These are phyloP conservation scores for Ascidia mentula DNA, from an alignment of 23 tunicate genomes.

Conservation along the genomic window DNA sequence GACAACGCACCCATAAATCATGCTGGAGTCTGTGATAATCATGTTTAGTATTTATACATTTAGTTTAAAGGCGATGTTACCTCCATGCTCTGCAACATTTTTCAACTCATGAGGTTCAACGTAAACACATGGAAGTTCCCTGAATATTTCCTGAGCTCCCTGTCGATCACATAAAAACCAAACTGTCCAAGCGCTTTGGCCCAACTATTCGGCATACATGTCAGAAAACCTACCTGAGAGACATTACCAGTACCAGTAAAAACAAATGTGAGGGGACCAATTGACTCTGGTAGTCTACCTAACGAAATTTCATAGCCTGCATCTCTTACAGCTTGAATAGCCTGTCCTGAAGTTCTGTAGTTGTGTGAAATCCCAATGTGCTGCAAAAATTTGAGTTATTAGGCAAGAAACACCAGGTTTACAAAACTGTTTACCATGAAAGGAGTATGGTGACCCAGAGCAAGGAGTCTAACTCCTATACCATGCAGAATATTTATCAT, in stretches of 20 bases:
- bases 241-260: conserved; percentile 98
- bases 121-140: conserved; percentile 78
- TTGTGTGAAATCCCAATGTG: conserved; percentile 97
- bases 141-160: conserved; percentile 96
- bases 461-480: conserved; percentile 82
- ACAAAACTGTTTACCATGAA: conserved; percentile 68
- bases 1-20: conserved; percentile 90
- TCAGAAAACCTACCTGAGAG: conserved; percentile 59
- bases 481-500: conserved; percentile 94
- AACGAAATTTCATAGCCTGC: conserved; percentile 94
- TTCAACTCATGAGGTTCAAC: conserved; percentile 93
- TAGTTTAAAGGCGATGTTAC: conserved; percentile 30
- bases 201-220: neutral
- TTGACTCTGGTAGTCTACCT: conserved; percentile 83
- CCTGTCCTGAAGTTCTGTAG: conserved; percentile 93
- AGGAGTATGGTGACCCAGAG: conserved; percentile 96
- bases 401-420: no score
- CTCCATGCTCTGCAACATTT: conserved; percentile 89
- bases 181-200: neutral
- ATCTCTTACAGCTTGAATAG: conserved; percentile 94
- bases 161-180: no score
- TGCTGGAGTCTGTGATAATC: conserved; percentile 37
- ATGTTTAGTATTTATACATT: neutral
- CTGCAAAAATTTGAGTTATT: conserved; percentile 54
- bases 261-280: conserved; percentile 95